phyloP scores from a whole-genome alignment of 2,113 vertebrate genomes.

The Triplophysa rosa region DNA sequence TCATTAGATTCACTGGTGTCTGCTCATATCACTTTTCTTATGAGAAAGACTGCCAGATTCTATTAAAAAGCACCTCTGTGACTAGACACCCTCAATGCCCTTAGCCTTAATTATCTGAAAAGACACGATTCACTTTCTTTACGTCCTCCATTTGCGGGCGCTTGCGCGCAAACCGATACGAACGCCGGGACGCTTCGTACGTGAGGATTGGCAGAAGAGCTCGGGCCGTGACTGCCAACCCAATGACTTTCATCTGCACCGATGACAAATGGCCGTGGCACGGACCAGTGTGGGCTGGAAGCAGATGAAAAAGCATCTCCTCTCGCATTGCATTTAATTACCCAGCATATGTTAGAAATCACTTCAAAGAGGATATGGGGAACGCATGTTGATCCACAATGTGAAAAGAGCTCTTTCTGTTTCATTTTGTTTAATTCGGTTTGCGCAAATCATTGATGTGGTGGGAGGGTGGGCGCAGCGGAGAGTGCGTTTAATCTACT shows the following conservation, averaged over 20 bases:
- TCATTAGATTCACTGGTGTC: slow-evolving; percentile 53
- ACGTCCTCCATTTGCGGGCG: slow-evolving; percentile 24
- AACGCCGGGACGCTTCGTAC: neutral
- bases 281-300: slow-evolving; percentile 13
- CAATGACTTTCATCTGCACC: slow-evolving; percentile 51
- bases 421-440: slow-evolving; percentile 47
- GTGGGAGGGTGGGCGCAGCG: neutral
- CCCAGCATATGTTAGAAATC: slow-evolving; percentile 55
- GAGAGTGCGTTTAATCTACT: slow-evolving; percentile 39
- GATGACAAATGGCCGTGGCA: slow-evolving; percentile 49
- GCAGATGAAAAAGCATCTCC: slow-evolving; percentile 51
- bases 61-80: slow-evolving; percentile 44
- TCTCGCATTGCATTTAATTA: slow-evolving; percentile 53
- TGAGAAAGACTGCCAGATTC: slow-evolving; percentile 30
- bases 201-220: neutral
- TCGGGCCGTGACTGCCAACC: slow-evolving; percentile 46
- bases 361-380: slow-evolving; percentile 46
- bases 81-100: slow-evolving; percentile 28
- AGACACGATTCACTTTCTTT: slow-evolving; percentile 36
- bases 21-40: slow-evolving; percentile 48
- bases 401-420: slow-evolving; percentile 43
- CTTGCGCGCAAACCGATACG: neutral
- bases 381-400: slow-evolving; percentile 28
- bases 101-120: slow-evolving; percentile 51
- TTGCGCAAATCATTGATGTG: slow-evolving; percentile 46